Conservation (phyloP, 1,140 invertebrate genomes). For the Chionoecetes opilio region DNA sequence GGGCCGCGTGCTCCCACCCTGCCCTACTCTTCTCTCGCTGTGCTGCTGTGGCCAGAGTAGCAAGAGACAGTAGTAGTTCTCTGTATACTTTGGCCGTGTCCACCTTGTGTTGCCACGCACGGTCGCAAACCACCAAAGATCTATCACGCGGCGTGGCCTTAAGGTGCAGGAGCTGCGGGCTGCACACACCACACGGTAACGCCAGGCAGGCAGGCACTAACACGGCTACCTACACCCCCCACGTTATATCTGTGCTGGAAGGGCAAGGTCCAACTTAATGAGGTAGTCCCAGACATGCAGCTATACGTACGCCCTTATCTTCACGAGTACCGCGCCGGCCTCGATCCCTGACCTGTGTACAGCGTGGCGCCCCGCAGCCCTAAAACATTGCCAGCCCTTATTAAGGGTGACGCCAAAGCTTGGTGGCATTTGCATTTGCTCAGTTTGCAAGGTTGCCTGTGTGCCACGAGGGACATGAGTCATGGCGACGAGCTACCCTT, state of each 20-base stretch:
- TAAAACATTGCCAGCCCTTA: too few relatives aligned
- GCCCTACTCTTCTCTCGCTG: not conserved
- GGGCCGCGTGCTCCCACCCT: not conserved
- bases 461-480: too few relatives aligned
- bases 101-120: too few relatives aligned
- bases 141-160: not conserved
- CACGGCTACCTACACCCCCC: not conserved
- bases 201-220: not conserved
- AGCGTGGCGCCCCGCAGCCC: not conserved
- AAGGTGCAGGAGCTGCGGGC: not conserved
- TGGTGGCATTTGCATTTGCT: too few relatives aligned
- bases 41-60: not conserved
- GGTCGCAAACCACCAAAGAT: too few relatives aligned
- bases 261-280: not conserved
- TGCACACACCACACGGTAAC: not conserved
- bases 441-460: too few relatives aligned
- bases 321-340: not conserved
- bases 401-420: too few relatives aligned
- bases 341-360: not conserved
- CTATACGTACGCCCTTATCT: conserved; percentile 1
- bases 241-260: not conserved
- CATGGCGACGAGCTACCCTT: too few relatives aligned
- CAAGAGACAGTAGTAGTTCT: too few relatives aligned
- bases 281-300: conserved; percentile 15
- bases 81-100: too few relatives aligned